Conservation (phyloP, 2,797 vertebrate genomes). For the Loris lydekkerianus region DNA sequence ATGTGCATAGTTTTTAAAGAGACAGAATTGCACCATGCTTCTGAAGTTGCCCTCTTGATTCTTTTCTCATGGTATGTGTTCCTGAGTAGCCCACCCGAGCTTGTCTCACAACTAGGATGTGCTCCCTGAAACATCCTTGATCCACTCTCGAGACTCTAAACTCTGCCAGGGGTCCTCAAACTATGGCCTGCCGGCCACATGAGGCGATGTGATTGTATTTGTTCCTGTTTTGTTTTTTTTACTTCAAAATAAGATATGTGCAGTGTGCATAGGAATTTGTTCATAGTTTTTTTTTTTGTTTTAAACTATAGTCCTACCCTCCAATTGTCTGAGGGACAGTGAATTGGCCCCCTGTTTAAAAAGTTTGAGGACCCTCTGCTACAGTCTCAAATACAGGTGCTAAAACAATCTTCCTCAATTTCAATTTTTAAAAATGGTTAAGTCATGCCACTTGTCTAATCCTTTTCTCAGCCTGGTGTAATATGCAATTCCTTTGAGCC, state of each 20-base stretch:
- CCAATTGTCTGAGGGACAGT: too few species aligned
- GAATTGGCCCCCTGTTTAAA: too few species aligned
- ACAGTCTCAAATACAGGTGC: neutral
- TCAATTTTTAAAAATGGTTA: neutral
- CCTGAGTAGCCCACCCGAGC: rapidly evolving
- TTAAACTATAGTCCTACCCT: too few species aligned
- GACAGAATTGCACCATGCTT: neutral
- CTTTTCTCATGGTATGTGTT: neutral
- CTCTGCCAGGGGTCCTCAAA: neutral
- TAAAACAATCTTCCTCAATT: neutral
- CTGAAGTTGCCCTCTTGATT: neutral
- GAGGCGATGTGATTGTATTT: too few species aligned
- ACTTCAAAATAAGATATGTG: too few species aligned
- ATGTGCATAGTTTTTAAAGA: neutral
- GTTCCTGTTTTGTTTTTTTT: too few species aligned
- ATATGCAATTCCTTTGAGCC: neutral
- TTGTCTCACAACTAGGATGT: neutral
- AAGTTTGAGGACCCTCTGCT: too few species aligned
- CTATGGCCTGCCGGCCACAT: too few species aligned
- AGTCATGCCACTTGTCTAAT: neutral
- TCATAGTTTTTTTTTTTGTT: too few species aligned
- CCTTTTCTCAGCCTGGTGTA: neutral
- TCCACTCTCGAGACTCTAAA: neutral
- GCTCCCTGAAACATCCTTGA: neutral
- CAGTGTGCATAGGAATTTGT: too few species aligned